Base-by-base conservation (phyloP, 2,113 vertebrate genomes). In the Anolis carolinensis region DNA sequence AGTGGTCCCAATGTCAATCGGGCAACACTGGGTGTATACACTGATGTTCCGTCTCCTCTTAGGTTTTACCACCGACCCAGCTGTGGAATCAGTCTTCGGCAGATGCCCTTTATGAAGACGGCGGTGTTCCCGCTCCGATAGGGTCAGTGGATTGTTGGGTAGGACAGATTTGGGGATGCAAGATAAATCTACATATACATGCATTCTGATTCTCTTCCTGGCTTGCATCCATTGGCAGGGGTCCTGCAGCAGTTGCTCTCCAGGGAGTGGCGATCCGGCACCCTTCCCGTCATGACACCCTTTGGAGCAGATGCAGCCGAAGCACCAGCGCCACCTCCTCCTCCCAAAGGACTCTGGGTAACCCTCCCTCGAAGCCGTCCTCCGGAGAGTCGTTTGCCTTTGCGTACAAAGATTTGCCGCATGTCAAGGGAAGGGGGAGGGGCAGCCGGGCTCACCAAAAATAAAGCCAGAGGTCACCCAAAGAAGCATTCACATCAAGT, bases 31-130 rank as follows among this genome's bases (percentile, higher is more conserved):
- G 55, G 55, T 34, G 9, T 78, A 52, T 5, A 44, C n/a, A 36
- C 59, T 59, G 50, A 13, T 59, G 7, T 20, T 62, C 59, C 8
- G 48, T 67, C 87, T 87, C 48, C 77, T 84, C 65, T 16, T 83
- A 97, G 96, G 55, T 96, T 0, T 0, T 96, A 68, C 93, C 95
- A 0, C 93, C 96, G 88, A 92, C 92, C 68, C 95, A 95, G 86
- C 89, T 96, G 79, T 88, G 91, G 82, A 63, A 79, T 7, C 84
- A 50, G 23, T 79, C 79, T 8, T 6, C 52, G 2, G 50, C 39
- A 25, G 79, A 86, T 36, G 0, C 0, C 0, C 0, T 27, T 0
- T 0, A 2, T 20, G 55, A 75, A 39, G 2, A 73, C 0, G 0
- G 4, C 0, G 14, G 13, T n/a, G 0, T 27, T 74, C 36, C 27